These are phyloP conservation scores for Desmophyllum pertusum DNA, from an alignment of 92 coral and sea anemone species.

Conservation along the genomic window DNA sequence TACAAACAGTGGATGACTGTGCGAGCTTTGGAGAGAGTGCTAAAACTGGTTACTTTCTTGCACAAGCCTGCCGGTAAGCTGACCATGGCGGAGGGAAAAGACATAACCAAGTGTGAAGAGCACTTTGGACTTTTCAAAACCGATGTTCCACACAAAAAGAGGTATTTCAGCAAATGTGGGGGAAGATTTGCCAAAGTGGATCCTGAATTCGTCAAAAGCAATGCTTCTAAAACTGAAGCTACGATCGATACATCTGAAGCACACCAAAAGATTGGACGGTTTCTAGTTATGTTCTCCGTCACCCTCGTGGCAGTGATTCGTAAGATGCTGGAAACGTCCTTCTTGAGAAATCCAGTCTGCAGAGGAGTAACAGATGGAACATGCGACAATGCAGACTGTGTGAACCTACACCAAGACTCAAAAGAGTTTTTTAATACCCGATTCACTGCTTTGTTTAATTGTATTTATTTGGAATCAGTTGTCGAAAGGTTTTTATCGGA, in stretches of 20 bases:
- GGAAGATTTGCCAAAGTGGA: slow-evolving; percentile 46
- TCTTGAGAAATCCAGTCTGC: slow-evolving; percentile 17
- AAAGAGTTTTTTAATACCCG: slow-evolving; percentile 39
- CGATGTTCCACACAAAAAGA: slow-evolving; percentile 20
- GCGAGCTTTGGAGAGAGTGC: slow-evolving; percentile 60
- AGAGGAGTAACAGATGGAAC: slow-evolving; percentile 16
- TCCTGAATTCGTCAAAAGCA: slow-evolving; percentile 17
- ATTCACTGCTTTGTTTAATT: slow-evolving; percentile 59
- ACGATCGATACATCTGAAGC: slow-evolving; percentile 49
- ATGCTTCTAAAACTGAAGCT: slow-evolving; percentile 22
- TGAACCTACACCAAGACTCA: slow-evolving; percentile 46
- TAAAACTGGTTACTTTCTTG: slow-evolving; percentile 54
- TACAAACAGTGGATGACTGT: slow-evolving; percentile 51
- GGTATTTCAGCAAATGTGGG: slow-evolving; percentile 30
- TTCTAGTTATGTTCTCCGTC: slow-evolving; percentile 25
- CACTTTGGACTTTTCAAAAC: slow-evolving; percentile 74
- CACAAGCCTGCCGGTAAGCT: slow-evolving; percentile 47
- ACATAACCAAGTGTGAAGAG: slow-evolving; percentile 57
- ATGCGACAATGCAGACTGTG: slow-evolving; percentile 32
- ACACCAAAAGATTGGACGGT: slow-evolving; percentile 39
- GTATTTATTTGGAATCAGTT: slow-evolving; percentile 61
- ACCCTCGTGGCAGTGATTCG: slow-evolving; percentile 27
- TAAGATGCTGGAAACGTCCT: slow-evolving; percentile 10
- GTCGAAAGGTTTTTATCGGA: slow-evolving; percentile 33
- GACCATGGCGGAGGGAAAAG: slow-evolving; percentile 36